Percentiles rank a stretch among this genome's conserved stretches.
phyloP scores from a whole-genome alignment of 1,140 invertebrate genomes.

The Megalopta genalis region DNA sequence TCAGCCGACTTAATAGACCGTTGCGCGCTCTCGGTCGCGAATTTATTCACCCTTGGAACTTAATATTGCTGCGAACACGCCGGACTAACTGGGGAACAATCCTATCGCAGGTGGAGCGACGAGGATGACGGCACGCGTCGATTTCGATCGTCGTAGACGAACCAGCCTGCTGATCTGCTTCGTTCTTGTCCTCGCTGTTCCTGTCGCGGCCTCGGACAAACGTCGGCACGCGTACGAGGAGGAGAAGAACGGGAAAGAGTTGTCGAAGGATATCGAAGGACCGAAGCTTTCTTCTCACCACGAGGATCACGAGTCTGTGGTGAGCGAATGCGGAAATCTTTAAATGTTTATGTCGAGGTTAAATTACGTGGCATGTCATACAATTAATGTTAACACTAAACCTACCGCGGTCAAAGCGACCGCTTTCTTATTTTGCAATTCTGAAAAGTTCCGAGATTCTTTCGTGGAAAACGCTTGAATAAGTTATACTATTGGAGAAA shows the following conservation, averaged over 20 bases:
- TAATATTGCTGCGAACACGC: background rate
- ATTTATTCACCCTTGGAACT: constrained; percentile 45
- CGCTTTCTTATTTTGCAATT: too few relatives aligned
- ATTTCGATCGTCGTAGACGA: background rate
- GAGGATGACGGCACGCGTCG: background rate
- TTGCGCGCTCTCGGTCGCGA: constrained; percentile 44
- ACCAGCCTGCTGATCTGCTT: constrained; percentile 23
- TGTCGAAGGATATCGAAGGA: background rate
- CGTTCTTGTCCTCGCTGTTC: constrained; percentile 2
- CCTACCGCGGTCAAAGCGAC: too few relatives aligned
- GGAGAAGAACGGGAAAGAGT: background rate
- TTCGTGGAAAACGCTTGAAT: too few relatives aligned
- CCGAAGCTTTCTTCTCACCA: background rate
- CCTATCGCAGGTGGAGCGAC: constrained; percentile 4
- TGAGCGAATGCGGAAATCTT: too few relatives aligned
- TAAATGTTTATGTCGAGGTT: too few relatives aligned
- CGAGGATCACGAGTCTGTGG: background rate
- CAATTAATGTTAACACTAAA: too few relatives aligned
- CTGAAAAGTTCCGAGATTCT: too few relatives aligned
- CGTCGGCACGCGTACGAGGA: background rate
- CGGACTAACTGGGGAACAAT: constrained; percentile 13
- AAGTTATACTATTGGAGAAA: too few relatives aligned
- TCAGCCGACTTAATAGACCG: constrained; percentile 63
- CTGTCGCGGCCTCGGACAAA: background rate
- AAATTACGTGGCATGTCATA: too few relatives aligned